Percentiles rank a stretch among this genome's conserved stretches.
phyloP scores from a whole-genome alignment of 2,113 vertebrate genomes.

The Anolis carolinensis region DNA sequence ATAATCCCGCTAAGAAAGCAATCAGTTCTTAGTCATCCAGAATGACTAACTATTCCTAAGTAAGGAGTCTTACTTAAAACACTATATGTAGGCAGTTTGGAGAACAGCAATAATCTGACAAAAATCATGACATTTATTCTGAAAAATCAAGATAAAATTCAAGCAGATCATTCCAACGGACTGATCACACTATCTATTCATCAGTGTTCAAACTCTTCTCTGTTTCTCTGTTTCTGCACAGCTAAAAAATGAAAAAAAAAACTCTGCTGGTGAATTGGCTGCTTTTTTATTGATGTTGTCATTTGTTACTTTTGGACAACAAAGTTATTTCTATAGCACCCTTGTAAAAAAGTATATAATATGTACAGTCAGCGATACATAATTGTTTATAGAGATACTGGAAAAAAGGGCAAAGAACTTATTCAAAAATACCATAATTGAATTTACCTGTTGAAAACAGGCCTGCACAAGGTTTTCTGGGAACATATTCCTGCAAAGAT shows the following conservation, averaged over 20 bases:
- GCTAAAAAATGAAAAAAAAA: not conserved
- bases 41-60: not conserved
- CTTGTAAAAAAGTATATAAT: conserved; percentile 16
- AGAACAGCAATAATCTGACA: too few species aligned
- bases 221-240: not conserved
- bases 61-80: not conserved
- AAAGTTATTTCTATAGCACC: not conserved
- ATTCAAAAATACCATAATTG: conserved; percentile 12
- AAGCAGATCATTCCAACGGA: too few species aligned
- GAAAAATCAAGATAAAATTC: too few species aligned
- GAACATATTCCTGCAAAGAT: conserved; percentile 91
- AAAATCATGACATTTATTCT: too few species aligned
- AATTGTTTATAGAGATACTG: not conserved
- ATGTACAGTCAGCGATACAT: not conserved
- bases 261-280: too few species aligned
- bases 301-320: not conserved
- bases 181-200: too few species aligned
- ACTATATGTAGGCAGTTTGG: not conserved
- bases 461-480: conserved; percentile 97
- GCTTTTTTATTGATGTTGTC: not conserved
- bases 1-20: not conserved
- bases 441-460: conserved; percentile 94
- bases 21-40: not conserved
- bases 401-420: conserved; percentile 2
- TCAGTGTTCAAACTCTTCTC: too few species aligned